Evolutionary conservation across 1,140 invertebrate genomes (phyloP).

Genomic region (Euwallacea similis): DNA sequence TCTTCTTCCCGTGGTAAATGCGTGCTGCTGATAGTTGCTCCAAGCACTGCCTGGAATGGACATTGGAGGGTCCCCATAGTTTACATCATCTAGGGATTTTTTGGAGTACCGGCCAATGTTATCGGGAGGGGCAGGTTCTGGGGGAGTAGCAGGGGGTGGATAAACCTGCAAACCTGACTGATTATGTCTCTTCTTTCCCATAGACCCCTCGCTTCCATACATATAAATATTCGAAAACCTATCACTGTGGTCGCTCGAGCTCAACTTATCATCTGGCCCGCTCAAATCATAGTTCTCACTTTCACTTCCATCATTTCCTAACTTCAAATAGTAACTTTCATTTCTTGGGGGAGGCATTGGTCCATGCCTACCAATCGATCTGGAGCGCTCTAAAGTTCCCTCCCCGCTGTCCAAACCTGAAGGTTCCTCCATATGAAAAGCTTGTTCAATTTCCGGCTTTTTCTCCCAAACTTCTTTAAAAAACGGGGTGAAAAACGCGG

Average conservation of each 20-base stretch:
- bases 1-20: slow-evolving; percentile 80
- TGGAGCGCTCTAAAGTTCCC: slow-evolving; percentile 69
- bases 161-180: slow-evolving; percentile 75
- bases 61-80: slow-evolving; percentile 55
- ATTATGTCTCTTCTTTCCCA: slow-evolving; percentile 49
- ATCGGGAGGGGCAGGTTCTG: slow-evolving; percentile 79
- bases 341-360: slow-evolving; percentile 67
- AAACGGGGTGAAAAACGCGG: slow-evolving; percentile 93
- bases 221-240: slow-evolving; percentile 58
- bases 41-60: slow-evolving; percentile 55
- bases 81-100: slow-evolving; percentile 59
- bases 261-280: slow-evolving; percentile 56
- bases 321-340: slow-evolving; percentile 69
- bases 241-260: slow-evolving; percentile 70
- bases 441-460: slow-evolving; percentile 92
- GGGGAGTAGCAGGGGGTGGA: slow-evolving; percentile 76
- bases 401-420: slow-evolving; percentile 68
- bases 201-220: slow-evolving; percentile 52
- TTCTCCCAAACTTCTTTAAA: slow-evolving; percentile 96
- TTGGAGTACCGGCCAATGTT: slow-evolving; percentile 54
- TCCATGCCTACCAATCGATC: slow-evolving; percentile 50
- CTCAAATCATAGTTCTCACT: slow-evolving; percentile 81
- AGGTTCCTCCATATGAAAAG: slow-evolving; percentile 86
- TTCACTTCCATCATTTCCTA: slow-evolving; percentile 67
- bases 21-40: slow-evolving; percentile 72